Conservation (phyloP, 2,113 vertebrate species). For the Neoarius graeffei region DNA sequence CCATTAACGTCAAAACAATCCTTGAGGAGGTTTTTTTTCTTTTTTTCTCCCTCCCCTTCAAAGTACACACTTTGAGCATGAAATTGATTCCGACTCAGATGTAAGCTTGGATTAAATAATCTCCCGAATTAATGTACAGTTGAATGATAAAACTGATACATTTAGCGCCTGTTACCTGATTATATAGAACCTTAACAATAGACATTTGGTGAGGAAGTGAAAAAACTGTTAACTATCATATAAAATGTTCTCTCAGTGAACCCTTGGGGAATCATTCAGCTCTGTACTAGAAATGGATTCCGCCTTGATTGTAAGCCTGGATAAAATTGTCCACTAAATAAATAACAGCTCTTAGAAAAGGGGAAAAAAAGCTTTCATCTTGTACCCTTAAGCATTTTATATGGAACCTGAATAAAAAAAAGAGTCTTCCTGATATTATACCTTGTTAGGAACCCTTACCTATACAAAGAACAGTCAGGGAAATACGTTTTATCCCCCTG, state of each 20-base stretch:
- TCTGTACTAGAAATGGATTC: neutral
- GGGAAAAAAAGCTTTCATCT: neutral
- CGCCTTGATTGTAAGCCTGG: neutral
- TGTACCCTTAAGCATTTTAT: neutral
- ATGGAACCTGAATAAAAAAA: neutral
- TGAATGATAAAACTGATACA: neutral
- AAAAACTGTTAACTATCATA: neutral
- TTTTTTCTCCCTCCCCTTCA: neutral
- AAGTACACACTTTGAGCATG: neutral
- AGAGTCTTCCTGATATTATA: neutral
- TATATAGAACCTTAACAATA: neutral
- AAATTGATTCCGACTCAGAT: neutral
- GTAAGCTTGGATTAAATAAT: neutral
- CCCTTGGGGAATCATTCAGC: neutral
- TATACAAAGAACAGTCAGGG: neutral
- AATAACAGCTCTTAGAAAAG: neutral
- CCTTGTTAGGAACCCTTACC: neutral
- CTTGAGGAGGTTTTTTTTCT: neutral
- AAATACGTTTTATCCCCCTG: too few relatives aligned
- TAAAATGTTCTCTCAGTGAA: neutral
- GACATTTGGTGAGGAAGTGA: neutral
- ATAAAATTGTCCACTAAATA: neutral
- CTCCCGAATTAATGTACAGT: neutral
- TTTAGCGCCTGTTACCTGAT: neutral
- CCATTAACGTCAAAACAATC: neutral